These are phyloP conservation scores for Formica exsecta DNA, from an alignment of 1,140 invertebrate species.

Conservation along the genomic window DNA sequence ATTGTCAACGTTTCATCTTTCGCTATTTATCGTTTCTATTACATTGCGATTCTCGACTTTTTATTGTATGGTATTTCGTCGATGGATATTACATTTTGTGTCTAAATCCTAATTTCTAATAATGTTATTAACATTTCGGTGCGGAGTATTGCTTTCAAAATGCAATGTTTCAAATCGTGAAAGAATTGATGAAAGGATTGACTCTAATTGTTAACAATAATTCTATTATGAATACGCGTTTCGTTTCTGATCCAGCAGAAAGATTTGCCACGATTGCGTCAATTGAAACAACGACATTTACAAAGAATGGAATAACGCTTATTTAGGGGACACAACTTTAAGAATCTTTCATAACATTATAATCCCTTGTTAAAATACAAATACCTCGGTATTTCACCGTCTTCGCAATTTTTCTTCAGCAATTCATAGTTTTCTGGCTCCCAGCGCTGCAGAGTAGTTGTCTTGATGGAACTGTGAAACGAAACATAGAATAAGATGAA, in stretches of 20 bases:
- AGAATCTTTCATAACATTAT: conserved; percentile 85
- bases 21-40: conserved; percentile 17
- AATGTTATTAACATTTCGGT: neutral
- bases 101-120: conserved; percentile 7
- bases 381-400: conserved; percentile 88
- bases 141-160: neutral
- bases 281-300: conserved; percentile 41
- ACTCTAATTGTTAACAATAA: conserved; percentile 15
- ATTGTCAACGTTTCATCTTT: conserved; percentile 27
- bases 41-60: neutral
- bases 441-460: conserved; percentile 89
- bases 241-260: conserved; percentile 67
- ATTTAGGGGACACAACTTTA: neutral
- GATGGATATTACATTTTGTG: neutral
- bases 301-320: conserved; percentile 29
- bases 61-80: conserved; percentile 11
- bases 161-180: conserved; percentile 23
- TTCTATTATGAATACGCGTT: neutral
- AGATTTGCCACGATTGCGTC: neutral
- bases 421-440: conserved; percentile 91
- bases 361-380: conserved; percentile 95
- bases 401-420: conserved; percentile 88
- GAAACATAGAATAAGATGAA: neutral
- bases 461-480: conserved; percentile 88
- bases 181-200: conserved; percentile 25